Evolutionary conservation across 2,888 invertebrate species (phyloP).

Genomic region (Pachliopta kotzebuea): DNA sequence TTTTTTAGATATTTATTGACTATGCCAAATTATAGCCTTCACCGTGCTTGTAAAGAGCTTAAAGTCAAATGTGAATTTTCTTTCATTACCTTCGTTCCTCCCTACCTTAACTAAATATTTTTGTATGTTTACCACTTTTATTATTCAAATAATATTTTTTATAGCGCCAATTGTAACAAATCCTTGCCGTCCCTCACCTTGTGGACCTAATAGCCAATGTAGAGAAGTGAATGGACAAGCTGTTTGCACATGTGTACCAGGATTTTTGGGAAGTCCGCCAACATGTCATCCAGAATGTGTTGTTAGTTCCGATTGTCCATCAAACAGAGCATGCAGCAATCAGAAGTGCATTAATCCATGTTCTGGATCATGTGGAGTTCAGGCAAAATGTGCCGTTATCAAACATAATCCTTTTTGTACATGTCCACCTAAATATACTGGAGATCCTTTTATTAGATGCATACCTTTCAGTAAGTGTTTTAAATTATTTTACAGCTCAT

Average conservation of each 20-base stretch:
- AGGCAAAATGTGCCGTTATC: slow-evolving; percentile 86
- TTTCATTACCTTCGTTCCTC: no score
- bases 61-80: no score
- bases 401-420: slow-evolving; percentile 90
- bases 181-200: slow-evolving; percentile 87
- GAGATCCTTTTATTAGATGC: slow-evolving; percentile 89
- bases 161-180: slow-evolving; percentile 70
- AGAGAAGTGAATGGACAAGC: slow-evolving; percentile 83
- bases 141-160: slow-evolving; percentile 9
- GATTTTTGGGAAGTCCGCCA: slow-evolving; percentile 86
- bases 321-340: slow-evolving; percentile 86
- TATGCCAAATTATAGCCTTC: background rate
- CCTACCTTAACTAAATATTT: no score
- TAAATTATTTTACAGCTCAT: slow-evolving; percentile 27
- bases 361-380: slow-evolving; percentile 86
- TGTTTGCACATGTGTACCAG: slow-evolving; percentile 86
- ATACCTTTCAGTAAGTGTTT: slow-evolving; percentile 61
- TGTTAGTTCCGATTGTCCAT: slow-evolving; percentile 87
- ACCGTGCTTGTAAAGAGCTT: no score
- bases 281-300: slow-evolving; percentile 89
- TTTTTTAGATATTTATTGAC: background rate
- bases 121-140: no score
- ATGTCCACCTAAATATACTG: slow-evolving; percentile 84
- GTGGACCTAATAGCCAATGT: slow-evolving; percentile 88
- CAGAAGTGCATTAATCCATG: slow-evolving; percentile 89